Base-by-base conservation (phyloP, 2,797 vertebrate genomes). In the Sciurus vulgaris region DNA sequence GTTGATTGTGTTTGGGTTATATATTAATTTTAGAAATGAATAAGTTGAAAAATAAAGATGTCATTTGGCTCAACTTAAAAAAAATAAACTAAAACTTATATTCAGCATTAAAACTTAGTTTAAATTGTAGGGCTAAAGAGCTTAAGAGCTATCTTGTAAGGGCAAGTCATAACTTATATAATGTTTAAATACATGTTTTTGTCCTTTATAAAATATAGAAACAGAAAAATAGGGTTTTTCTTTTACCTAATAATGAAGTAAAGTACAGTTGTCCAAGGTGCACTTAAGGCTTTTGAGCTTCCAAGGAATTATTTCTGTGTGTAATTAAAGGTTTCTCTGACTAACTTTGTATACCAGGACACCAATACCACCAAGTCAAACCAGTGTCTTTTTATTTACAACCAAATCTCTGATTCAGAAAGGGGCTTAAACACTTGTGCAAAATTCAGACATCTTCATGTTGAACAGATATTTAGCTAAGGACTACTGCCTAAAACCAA, bases 121-220 rank as follows among this genome's bases (percentile, higher is more conserved):
- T 38, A 61, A 94, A 73, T 28, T 84, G 63, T 82, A 82, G 30
- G 47, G 14, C 33, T 91, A 76, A 87, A 47, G 33, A 89, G 28
- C 49, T 77, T 93, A 82, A 87, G 54, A 85, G 59, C 33, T 54
- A 51, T 30, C 26, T 91, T 91, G 41, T 51, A 92, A 26, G 33
- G 7, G 81, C 11, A 89, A 92, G 61, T 51, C 84, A n/a, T 70
- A 83, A 96, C n/a, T 93, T 81, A 77, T 1, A 44, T 96, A 67
- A 94, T 59, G 20, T 77, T 87, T 96, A 91, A 83, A 72, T 41
- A 49, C 26, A 91, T 35, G 24, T n/a, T 87, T 93, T 95, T 82
- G 54, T 70, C 69, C 44, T 84, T 93, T 73, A 61, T 83, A 92
- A 93, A 94, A 78, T 15, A 93, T 7, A 74, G 70, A 93, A 78